Evolutionary conservation across 2,888 invertebrate genomes (phyloP).

Genomic region (Brachylomia viminalis): DNA sequence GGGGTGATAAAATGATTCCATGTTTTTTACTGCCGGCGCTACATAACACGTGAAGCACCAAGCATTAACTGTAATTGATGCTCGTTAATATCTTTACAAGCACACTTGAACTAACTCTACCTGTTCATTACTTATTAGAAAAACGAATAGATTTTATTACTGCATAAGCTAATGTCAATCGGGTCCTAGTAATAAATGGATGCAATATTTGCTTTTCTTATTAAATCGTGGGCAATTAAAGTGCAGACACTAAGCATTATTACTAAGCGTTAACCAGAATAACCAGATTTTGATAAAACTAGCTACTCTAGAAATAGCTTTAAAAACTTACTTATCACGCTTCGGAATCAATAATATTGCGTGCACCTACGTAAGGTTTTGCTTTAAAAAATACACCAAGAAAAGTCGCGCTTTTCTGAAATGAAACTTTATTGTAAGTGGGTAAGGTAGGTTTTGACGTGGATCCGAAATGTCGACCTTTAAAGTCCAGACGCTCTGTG

Average conservation of each 20-base stretch:
- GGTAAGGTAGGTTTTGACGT: conserved; percentile 33
- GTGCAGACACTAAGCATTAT: conserved; percentile 20
- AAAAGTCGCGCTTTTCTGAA: not conserved
- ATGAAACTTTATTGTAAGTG: not conserved
- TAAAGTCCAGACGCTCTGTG: conserved; percentile 62
- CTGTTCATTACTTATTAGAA: conserved; percentile 8
- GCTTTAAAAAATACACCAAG: conserved; percentile 44
- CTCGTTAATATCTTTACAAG: conserved; percentile 26
- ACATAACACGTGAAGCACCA: conserved; percentile 26
- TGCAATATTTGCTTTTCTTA: conserved; percentile 4
- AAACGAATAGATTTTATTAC: not conserved
- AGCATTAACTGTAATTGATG: conserved; percentile 34
- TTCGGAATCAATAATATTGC: conserved; percentile 58
- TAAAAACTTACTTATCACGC: conserved; percentile 42
- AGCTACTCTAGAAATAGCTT: conserved; percentile 39
- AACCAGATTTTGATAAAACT: conserved; percentile 50
- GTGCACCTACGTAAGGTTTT: conserved; percentile 33
- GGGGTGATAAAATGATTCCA: conserved; percentile 25
- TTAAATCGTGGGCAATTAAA: conserved; percentile 15
- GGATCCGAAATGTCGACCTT: conserved; percentile 47
- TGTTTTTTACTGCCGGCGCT: conserved; percentile 46
- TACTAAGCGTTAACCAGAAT: conserved; percentile 41
- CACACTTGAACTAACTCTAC: conserved; percentile 14
- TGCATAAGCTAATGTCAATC: conserved; percentile 6
- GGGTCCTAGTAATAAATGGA: not conserved